Percentiles rank a stretch among this genome's conserved stretches.
Evolutionary conservation across 2,797 vertebrate genomes (phyloP).

Genomic region (Etheostoma perlongum): DNA sequence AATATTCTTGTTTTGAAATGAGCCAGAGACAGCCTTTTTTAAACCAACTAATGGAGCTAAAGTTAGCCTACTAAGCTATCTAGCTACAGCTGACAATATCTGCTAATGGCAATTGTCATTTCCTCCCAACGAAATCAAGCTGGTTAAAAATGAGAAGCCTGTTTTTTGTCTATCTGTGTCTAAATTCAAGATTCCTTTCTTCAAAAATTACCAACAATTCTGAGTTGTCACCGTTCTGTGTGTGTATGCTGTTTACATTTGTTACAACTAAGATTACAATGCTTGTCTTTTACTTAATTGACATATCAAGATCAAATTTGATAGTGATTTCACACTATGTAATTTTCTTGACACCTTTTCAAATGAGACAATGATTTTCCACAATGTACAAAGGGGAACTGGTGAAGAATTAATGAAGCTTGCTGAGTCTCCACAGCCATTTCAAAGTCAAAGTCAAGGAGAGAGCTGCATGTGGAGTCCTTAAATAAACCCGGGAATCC

Average conservation of each 20-base stretch:
- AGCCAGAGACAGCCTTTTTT: too few species aligned
- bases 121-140: too few species aligned
- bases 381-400: not conserved
- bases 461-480: conserved; percentile 42
- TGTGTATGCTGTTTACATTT: not conserved
- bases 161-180: not conserved
- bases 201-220: not conserved
- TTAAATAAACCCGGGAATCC: conserved; percentile 35
- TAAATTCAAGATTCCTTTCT: not conserved
- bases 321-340: not conserved
- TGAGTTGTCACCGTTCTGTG: not conserved
- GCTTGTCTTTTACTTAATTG: not conserved
- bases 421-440: conserved; percentile 13
- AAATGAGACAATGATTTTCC: not conserved
- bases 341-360: not conserved
- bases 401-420: conserved; percentile 31
- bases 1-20: too few species aligned
- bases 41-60: too few species aligned
- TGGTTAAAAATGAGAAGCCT: not conserved
- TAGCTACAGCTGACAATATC: too few species aligned
- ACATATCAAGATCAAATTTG: not conserved
- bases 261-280: not conserved
- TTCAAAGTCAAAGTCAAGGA: conserved; percentile 65
- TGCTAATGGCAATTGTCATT: too few species aligned
- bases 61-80: too few species aligned